Evolutionary conservation across 2,888 invertebrate species (phyloP).

Genomic region (Leptura quadrifasciata): DNA sequence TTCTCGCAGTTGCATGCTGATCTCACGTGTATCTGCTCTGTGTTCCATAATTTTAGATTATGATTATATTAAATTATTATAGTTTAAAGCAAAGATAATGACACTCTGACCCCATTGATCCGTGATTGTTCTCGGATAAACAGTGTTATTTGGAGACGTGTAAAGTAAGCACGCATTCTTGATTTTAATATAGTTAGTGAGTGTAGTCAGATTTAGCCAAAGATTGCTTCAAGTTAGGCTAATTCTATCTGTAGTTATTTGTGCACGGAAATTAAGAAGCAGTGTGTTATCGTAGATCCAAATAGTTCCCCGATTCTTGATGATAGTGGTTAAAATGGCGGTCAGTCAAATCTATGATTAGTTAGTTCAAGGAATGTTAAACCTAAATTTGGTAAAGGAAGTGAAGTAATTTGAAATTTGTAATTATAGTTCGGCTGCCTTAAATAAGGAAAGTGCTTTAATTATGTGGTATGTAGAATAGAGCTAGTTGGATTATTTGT

Average conservation of each 20-base stretch:
- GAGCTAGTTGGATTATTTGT: not conserved
- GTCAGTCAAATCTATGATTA: constrained; percentile 28
- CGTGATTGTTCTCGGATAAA: constrained; percentile 58
- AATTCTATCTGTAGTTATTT: constrained; percentile 69
- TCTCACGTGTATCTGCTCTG: constrained; percentile 52
- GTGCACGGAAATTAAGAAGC: constrained; percentile 68
- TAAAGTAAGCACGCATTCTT: constrained; percentile 48
- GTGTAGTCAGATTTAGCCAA: constrained; percentile 42
- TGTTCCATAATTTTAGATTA: constrained; percentile 51
- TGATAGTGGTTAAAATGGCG: constrained; percentile 44
- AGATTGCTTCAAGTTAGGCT: constrained; percentile 50
- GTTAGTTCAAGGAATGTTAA: constrained; percentile 22
- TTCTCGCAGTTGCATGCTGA: constrained; percentile 45
- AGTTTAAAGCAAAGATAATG: constrained; percentile 55
- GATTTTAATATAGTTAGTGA: constrained; percentile 48
- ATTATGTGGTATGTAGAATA: constrained; percentile 18
- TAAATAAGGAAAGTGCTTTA: constrained; percentile 14
- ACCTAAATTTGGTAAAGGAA: constrained; percentile 15
- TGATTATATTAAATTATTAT: constrained; percentile 50
- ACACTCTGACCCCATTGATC: constrained; percentile 56
- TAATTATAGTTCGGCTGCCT: constrained; percentile 5
- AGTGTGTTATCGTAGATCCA: constrained; percentile 53
- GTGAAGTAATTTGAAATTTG: not conserved
- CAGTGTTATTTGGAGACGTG: constrained; percentile 51
- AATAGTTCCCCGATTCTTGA: constrained; percentile 48